Evolutionary conservation across 2,888 invertebrate genomes (phyloP), one percentile per base, ranked within the genome.

Genomic region (Halocaridina rubra): DNA sequence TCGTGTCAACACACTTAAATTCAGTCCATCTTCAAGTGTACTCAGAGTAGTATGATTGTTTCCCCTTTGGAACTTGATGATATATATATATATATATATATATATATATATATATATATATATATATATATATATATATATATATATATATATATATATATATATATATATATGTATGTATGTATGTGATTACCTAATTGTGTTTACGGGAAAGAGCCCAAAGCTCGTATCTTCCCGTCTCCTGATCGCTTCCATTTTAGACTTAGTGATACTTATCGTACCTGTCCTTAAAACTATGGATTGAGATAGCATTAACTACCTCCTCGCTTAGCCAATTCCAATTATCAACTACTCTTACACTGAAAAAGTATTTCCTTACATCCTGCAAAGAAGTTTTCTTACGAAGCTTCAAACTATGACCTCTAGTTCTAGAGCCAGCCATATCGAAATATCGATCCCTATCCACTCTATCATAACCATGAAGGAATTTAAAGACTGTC

Each of bases 111-210:
- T 29, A 13, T 7, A 19, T 5, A 59, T 3, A 33, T 32, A 32
- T 33, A 61, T 33, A 64, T 10, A 2, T 10, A 32, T 33, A 77
- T 69, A 69, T 69, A 69, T 69, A 69, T 69, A 27, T 69, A 69
- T 69, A 69, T 69, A 27, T 69, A 69, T 69, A 69, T 69, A 69
- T 69, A 69, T 71, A 29, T 71, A 29, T 71, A 29, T 71, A 71
- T 71, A 71, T 29, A 29, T 4, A 71, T 71, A 29, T 71, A 71
- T 27, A 29, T 71, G 8, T 39, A 39, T 39, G 13, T 39, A 39
- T 39, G 13, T 39, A 39, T 39, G 13, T 39, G 7, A 13, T 7
- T 8, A 39, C 39, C 39, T 39, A 39, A 8, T 13, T 39, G 13
- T 13, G 8, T 7, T 13, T 7, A 39, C 13, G 13, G 13, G 13